phyloP scores from a whole-genome alignment of 2,888 invertebrate genomes.

The Agrotis puta region DNA sequence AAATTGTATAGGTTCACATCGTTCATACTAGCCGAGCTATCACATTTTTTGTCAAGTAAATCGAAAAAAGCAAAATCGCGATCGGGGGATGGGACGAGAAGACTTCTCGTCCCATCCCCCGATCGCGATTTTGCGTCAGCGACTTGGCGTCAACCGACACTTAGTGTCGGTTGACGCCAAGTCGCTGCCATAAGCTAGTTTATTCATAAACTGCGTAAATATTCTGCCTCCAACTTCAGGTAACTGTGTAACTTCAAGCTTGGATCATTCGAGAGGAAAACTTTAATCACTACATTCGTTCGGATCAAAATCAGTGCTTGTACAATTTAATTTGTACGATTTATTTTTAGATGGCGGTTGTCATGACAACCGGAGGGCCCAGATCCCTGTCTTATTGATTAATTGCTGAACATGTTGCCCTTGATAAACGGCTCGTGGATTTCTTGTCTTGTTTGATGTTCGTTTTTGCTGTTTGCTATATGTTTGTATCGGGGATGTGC shows the following conservation, averaged over 20 bases:
- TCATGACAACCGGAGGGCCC: slow-evolving; percentile 71
- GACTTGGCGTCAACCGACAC: too few relatives aligned
- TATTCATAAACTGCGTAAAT: slow-evolving; percentile 54
- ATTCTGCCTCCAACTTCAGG: slow-evolving; percentile 50
- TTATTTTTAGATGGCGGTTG: slow-evolving; percentile 71
- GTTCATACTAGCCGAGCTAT: too few relatives aligned
- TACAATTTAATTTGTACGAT: slow-evolving; percentile 58
- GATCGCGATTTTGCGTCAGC: too few relatives aligned
- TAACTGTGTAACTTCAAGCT: slow-evolving; percentile 39
- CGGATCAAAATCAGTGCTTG: slow-evolving; percentile 42
- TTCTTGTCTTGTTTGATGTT: slow-evolving; percentile 52
- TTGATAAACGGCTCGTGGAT: slow-evolving; percentile 71
- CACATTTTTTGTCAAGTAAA: too few relatives aligned
- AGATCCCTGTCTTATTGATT: slow-evolving; percentile 82
- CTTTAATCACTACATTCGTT: slow-evolving; percentile 57
- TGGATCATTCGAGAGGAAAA: slow-evolving; percentile 45
- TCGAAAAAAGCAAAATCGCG: too few relatives aligned
- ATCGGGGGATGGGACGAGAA: too few relatives aligned
- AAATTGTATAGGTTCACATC: too few relatives aligned
- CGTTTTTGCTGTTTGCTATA: slow-evolving; percentile 40
- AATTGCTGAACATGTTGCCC: slow-evolving; percentile 76
- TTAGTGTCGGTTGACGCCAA: too few relatives aligned
- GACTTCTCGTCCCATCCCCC: too few relatives aligned
- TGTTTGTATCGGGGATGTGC: slow-evolving; percentile 22
- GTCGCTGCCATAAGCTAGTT: slow-evolving; percentile 9